phyloP scores from a whole-genome alignment of 2,888 invertebrate genomes.

The Volucella bombylans region DNA sequence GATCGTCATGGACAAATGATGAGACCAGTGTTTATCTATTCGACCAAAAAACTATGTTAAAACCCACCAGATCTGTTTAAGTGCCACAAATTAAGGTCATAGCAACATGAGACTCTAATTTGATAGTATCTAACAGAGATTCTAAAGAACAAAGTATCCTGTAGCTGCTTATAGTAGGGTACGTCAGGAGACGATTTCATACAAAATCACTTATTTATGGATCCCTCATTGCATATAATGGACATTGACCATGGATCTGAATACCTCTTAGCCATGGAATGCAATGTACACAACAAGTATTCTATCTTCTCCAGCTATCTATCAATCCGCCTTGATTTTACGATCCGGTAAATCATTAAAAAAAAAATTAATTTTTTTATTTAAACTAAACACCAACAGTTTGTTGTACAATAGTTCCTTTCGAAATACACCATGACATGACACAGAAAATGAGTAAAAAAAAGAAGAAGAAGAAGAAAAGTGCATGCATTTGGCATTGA shows the following conservation, averaged over 20 bases:
- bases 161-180: no score
- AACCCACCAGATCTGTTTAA: no score
- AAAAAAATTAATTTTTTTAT: not conserved
- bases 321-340: constrained; percentile 57
- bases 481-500: constrained; percentile 73
- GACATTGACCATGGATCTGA: constrained; percentile 15
- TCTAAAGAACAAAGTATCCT: no score
- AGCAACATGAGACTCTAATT: no score
- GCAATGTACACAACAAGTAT: constrained; percentile 45
- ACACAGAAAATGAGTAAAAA: constrained; percentile 45
- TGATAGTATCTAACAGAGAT: no score
- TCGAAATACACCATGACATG: constrained; percentile 54
- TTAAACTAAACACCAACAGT: constrained; percentile 20
- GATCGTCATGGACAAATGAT: no score
- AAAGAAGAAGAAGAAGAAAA: constrained; percentile 19
- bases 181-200: no score
- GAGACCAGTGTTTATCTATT: no score
- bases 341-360: constrained; percentile 42
- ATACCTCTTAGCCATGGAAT: constrained; percentile 29
- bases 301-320: constrained; percentile 49
- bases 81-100: no score
- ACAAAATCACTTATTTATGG: no score
- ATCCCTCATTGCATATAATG: no score
- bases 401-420: constrained; percentile 33
- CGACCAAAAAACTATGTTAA: no score